phyloP scores from a whole-genome alignment of 2,797 vertebrate species.

The Remorina albescens region DNA sequence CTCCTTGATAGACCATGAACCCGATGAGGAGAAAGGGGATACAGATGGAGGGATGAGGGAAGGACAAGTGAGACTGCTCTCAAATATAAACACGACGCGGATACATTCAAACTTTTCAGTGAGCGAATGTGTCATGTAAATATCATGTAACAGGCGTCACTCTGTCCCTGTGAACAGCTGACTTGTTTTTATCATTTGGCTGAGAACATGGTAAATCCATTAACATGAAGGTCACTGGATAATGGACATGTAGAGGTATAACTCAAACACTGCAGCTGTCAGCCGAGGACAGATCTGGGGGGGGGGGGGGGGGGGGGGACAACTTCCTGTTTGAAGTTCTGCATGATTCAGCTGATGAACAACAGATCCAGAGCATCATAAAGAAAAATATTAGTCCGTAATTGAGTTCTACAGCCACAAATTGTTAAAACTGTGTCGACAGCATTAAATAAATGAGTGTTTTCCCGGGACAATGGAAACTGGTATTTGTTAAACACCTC shows the following conservation, averaged over 20 bases:
- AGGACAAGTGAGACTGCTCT: constrained; percentile 16
- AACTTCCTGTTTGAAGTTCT: too few relatives aligned
- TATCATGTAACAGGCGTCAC: constrained; percentile 22
- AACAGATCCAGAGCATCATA: neutral
- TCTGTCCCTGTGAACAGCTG: constrained; percentile 24
- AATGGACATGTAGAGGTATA: constrained; percentile 46
- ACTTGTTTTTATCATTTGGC: constrained; percentile 29
- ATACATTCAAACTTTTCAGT: constrained; percentile 35
- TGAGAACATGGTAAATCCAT: constrained; percentile 69
- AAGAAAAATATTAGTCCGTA: too few relatives aligned
- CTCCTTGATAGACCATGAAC: too few relatives aligned
- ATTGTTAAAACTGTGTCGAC: too few relatives aligned
- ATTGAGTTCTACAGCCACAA: too few relatives aligned
- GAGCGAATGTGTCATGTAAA: constrained; percentile 30
- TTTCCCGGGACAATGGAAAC: too few relatives aligned
- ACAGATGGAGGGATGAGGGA: constrained; percentile 17
- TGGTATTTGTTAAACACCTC: too few relatives aligned
- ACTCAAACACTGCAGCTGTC: constrained; percentile 13
- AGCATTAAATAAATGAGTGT: too few relatives aligned
- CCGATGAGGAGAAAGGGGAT: neutral
- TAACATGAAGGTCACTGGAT: constrained; percentile 62
- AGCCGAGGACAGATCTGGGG: neutral
- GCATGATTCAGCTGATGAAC: too few relatives aligned
- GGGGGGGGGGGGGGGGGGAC: too few relatives aligned
- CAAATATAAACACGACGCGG: constrained; percentile 15